Evolutionary conservation across 2,797 vertebrate species (phyloP).

Genomic region (Vespertilio murinus): DNA sequence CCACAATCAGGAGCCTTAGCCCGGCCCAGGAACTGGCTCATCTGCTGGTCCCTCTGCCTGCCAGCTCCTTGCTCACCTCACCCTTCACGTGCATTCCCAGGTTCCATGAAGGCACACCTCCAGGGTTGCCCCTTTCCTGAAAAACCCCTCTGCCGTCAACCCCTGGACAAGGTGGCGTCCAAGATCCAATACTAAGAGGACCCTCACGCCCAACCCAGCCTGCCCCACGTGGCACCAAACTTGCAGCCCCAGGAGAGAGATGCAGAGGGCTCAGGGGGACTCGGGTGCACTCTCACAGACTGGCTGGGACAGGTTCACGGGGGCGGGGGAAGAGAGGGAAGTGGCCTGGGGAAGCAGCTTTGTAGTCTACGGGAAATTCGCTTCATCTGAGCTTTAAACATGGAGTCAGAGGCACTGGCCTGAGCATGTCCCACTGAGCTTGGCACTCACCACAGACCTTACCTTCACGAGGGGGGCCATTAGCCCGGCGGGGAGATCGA

Average conservation of each 20-base stretch:
- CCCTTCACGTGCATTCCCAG: too few species aligned
- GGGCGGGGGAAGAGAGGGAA: not conserved
- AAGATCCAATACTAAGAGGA: not conserved
- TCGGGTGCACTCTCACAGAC: not conserved
- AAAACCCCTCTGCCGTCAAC: not conserved
- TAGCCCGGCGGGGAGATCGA: slow-evolving; percentile 97
- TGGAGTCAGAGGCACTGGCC: not conserved
- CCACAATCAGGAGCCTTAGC: not conserved
- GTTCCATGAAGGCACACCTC: not conserved
- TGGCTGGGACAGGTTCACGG: not conserved
- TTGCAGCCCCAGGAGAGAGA: not conserved
- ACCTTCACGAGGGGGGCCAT: slow-evolving; percentile 99
- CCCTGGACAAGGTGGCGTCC: not conserved
- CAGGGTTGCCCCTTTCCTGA: not conserved
- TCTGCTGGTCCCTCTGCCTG: not conserved
- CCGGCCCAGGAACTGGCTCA: not conserved
- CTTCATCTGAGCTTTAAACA: too few species aligned
- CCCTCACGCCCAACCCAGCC: not conserved
- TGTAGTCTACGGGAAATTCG: not conserved
- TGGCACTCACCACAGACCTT: not conserved
- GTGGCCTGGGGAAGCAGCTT: not conserved
- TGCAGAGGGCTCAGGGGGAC: too few species aligned
- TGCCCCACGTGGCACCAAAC: not conserved
- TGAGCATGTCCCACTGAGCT: fast-evolving
- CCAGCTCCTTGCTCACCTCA: not conserved